Evolutionary conservation across 2,888 invertebrate genomes (phyloP), one percentile per base, ranked within the genome.

Genomic region (Malacosoma neustria): DNA sequence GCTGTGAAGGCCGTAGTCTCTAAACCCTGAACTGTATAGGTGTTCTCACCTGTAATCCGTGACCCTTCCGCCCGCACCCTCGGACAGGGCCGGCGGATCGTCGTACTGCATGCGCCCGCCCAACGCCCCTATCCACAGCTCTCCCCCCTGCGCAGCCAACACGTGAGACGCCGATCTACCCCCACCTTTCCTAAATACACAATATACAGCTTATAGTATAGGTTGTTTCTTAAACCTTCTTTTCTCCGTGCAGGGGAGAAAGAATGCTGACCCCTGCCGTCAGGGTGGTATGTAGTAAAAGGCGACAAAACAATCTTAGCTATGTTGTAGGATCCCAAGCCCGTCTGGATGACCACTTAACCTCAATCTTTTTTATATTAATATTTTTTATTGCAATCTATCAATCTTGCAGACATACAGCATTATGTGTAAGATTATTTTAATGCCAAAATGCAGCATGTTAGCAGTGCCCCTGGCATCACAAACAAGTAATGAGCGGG

Each of bases 71-170:
- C 98, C 98, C 29, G 93, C 92, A 0, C 98, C 98, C 75, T 98
- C 98, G 14, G 94, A 95, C 35, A 98, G 94, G 0, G 97, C 95
- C 0, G 98, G 98, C 1, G 97, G 96, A 71, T 98, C 98, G 68
- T 98, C 98, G 37, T 97, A 88, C 3, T 96, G 92, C 31, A 95
- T 93, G 29, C 97, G 88, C 0, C 95, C 95, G 14, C 93, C 93
- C 31, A 98, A 81, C 0, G 96, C 94, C 48, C 98, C 98, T 46
- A 99, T 94, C 84, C 96, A 98, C 51, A 99, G 93, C 81, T 98
- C 98, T 0, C 97, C 97, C 1, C 97, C 97, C 54, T 98, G 97
- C 6, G 97, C 94, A 0, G 97, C 95, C 35, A 99, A 68, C 62
- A 98, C 90, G 75, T 98, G 98, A 1, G 97, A 97, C 14, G 96